Evolutionary conservation across 2,888 invertebrate genomes (phyloP).

Genomic region (Coelopa pilipes): DNA sequence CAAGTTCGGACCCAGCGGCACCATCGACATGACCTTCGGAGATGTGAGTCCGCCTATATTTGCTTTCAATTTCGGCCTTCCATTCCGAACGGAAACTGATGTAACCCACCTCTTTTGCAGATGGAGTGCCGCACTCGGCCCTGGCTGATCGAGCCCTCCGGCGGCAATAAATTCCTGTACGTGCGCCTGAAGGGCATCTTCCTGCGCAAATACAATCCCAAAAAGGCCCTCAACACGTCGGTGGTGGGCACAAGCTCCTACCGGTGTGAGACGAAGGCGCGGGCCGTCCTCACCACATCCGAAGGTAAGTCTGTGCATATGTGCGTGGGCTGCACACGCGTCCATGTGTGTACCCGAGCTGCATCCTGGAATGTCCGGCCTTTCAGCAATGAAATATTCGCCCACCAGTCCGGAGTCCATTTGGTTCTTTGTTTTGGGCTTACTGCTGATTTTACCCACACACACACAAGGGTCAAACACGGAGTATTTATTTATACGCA

Average conservation of each 20-base stretch:
- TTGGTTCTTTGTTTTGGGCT: background rate
- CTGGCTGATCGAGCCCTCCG: conserved; percentile 82
- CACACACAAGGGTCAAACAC: background rate
- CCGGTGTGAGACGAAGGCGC: conserved; percentile 80
- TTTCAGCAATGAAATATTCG: conserved; percentile 6
- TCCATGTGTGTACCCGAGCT: background rate
- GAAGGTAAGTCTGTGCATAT: conserved; percentile 57
- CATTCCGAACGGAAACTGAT: background rate
- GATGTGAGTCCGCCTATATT: conserved; percentile 57
- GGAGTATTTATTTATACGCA: background rate
- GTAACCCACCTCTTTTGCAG: conserved; percentile 65
- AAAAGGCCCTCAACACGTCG: conserved; percentile 71
- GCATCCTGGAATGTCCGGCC: background rate
- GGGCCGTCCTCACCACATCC: conserved; percentile 82
- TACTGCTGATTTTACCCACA: no score
- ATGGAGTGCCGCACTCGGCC: conserved; percentile 83
- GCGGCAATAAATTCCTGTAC: conserved; percentile 79
- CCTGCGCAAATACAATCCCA: conserved; percentile 65
- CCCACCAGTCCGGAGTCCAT: conserved; percentile 7
- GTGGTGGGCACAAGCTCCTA: conserved; percentile 70
- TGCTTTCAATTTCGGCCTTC: background rate
- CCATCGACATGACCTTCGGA: conserved; percentile 72
- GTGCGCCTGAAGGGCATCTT: conserved; percentile 79
- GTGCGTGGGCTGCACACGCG: background rate
- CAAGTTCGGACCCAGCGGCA: conserved; percentile 81